These are phyloP conservation scores for Drosophila sp. DNA, from an alignment of 1,140 invertebrate species.

Conservation along the genomic window DNA sequence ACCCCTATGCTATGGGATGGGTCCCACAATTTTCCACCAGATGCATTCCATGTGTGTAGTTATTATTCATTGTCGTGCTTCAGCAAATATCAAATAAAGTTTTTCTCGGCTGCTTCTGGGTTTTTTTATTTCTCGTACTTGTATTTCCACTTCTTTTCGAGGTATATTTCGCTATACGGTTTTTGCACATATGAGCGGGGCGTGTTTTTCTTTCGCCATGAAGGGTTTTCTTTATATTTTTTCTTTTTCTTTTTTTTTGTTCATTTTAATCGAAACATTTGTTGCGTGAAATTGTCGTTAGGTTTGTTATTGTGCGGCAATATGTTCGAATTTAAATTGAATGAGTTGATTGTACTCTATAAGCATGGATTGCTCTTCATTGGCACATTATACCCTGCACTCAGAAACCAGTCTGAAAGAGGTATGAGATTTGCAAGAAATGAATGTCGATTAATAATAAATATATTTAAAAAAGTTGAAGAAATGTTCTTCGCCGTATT, in stretches of 20 bases:
- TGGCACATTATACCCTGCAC: neutral
- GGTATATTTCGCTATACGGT: slow-evolving; percentile 21
- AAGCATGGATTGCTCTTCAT: neutral
- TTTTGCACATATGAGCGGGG: slow-evolving; percentile 60
- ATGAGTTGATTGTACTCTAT: slow-evolving; percentile 17
- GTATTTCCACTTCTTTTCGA: slow-evolving; percentile 26
- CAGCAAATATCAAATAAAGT: slow-evolving; percentile 76
- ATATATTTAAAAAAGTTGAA: too few relatives aligned
- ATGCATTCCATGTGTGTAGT: slow-evolving; percentile 68
- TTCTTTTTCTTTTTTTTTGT: slow-evolving; percentile 30
- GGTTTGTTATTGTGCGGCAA: slow-evolving; percentile 56
- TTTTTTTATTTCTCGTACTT: slow-evolving; percentile 12
- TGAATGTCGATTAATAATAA: too few relatives aligned
- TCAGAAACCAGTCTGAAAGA: neutral
- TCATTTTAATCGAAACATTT: slow-evolving; percentile 77
- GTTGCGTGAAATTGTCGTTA: slow-evolving; percentile 78
- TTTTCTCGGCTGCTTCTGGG: slow-evolving; percentile 31
- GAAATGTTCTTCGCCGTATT: too few relatives aligned
- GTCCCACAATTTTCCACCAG: slow-evolving; percentile 48
- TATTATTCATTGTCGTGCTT: slow-evolving; percentile 81
- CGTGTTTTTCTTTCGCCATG: slow-evolving; percentile 53
- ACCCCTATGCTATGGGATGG: neutral
- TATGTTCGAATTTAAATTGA: slow-evolving; percentile 74
- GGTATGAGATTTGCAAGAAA: too few relatives aligned
- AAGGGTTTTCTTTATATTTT: slow-evolving; percentile 26